These are phyloP conservation scores for Onychostruthus taczanowskii DNA, from an alignment of 2,113 vertebrate species.

Conservation along the genomic window DNA sequence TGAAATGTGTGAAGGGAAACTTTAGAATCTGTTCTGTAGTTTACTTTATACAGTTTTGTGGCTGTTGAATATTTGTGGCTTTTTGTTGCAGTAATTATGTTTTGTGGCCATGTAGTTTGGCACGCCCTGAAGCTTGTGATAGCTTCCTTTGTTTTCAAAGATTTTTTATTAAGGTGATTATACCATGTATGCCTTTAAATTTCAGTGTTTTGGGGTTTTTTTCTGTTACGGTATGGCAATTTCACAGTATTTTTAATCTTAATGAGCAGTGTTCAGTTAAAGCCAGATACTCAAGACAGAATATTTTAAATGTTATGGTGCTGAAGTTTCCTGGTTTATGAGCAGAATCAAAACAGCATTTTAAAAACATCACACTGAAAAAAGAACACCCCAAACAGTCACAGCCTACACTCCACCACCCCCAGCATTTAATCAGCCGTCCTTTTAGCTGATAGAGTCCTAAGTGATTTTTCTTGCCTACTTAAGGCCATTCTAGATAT, in stretches of 20 bases:
- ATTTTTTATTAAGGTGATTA: constrained; percentile 56
- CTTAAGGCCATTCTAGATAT: constrained; percentile 66
- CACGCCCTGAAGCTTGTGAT: neutral
- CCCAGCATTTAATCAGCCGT: constrained; percentile 69
- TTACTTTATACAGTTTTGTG: neutral
- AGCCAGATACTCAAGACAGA: constrained; percentile 52
- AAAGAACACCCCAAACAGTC: constrained; percentile 4
- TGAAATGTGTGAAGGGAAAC: neutral
- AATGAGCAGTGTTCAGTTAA: constrained; percentile 29
- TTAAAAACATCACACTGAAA: constrained; percentile 63
- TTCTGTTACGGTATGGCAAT: constrained; percentile 25
- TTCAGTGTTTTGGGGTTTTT: neutral
- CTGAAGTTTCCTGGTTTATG: constrained; percentile 47
- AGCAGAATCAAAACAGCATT: constrained; percentile 55
- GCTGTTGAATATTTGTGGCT: neutral
- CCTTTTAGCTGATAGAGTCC: constrained; percentile 66
- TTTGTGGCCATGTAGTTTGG: neutral
- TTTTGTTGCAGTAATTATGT: neutral
- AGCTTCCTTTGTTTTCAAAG: constrained; percentile 41
- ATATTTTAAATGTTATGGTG: constrained; percentile 27
- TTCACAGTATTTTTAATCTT: constrained; percentile 61
- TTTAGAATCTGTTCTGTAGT: neutral
- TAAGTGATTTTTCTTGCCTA: constrained; percentile 61
- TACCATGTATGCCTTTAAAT: constrained; percentile 10
- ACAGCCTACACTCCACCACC: neutral